These are phyloP conservation scores for Pseudanteris insignis DNA, from an alignment of 2,888 invertebrate genomes.

Conservation along the genomic window DNA sequence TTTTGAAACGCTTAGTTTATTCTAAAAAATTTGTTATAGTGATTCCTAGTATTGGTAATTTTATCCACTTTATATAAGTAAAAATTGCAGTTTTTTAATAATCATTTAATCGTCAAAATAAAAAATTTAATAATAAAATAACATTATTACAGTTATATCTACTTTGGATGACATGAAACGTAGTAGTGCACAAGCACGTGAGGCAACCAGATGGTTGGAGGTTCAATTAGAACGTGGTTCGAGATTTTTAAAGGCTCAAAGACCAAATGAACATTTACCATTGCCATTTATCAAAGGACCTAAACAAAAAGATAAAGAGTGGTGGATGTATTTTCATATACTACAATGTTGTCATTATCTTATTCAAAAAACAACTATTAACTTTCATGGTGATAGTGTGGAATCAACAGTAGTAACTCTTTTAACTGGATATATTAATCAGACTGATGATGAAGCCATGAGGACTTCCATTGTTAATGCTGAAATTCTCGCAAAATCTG, in stretches of 20 bases:
- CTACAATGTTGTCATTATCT: conserved; percentile 86
- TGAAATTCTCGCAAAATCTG: conserved; percentile 80
- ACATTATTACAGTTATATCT: conserved; percentile 81
- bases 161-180: conserved; percentile 89
- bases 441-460: conserved; percentile 62
- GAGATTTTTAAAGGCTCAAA: conserved; percentile 86
- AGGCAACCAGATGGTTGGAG: conserved; percentile 94
- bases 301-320: conserved; percentile 79
- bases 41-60: conserved; percentile 84
- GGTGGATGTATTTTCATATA: conserved; percentile 81
- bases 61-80: too few species aligned
- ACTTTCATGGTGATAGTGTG: conserved; percentile 60
- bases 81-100: too few species aligned
- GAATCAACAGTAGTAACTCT: conserved; percentile 77
- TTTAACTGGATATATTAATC: conserved; percentile 73
- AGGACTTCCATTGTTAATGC: conserved; percentile 68
- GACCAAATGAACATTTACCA: conserved; percentile 81
- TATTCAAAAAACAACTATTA: conserved; percentile 67
- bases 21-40: conserved; percentile 87
- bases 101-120: too few species aligned
- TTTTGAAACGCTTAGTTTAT: conserved; percentile 84
- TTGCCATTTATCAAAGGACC: conserved; percentile 79
- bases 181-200: conserved; percentile 83
- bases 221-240: conserved; percentile 86
- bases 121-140: too few species aligned